phyloP scores from a whole-genome alignment of 2,888 invertebrate species.

The Phoenoteleia sp. region DNA sequence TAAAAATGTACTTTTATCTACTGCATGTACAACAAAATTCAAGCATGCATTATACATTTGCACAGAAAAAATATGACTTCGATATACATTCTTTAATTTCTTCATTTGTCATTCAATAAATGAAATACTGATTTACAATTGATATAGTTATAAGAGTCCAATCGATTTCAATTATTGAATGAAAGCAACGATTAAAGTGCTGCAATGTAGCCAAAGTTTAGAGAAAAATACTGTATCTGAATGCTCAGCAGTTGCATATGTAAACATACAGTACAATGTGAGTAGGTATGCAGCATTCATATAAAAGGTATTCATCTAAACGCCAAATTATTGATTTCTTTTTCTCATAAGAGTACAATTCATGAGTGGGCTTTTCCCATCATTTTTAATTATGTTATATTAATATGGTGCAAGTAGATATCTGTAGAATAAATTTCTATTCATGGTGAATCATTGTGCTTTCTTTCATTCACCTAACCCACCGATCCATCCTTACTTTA shows the following conservation, averaged over 20 bases:
- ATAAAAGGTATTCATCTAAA: not conserved
- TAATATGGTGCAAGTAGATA: constrained; percentile 80
- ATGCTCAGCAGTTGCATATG: no score
- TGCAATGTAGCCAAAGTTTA: not conserved
- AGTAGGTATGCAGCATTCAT: constrained; percentile 1
- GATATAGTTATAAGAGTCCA: no score
- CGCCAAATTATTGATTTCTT: not conserved
- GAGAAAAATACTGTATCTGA: constrained; percentile 8
- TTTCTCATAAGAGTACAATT: not conserved
- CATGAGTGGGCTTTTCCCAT: constrained; percentile 5
- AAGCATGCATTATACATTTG: constrained; percentile 76
- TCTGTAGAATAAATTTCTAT: constrained; percentile 84
- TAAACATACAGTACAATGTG: no score
- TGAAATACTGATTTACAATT: no score
- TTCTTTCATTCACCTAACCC: constrained; percentile 84
- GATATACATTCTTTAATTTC: no score
- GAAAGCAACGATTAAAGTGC: no score
- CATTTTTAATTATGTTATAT: constrained; percentile 78
- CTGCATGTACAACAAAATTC: constrained; percentile 57
- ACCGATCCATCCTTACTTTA: constrained; percentile 66
- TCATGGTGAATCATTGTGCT: constrained; percentile 84
- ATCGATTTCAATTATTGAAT: no score
- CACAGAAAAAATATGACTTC: constrained; percentile 55
- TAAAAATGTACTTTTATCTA: constrained; percentile 69
- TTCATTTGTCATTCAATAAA: no score